Base-by-base conservation (phyloP, 2,113 vertebrate genomes). In the Cepphus grylle region DNA sequence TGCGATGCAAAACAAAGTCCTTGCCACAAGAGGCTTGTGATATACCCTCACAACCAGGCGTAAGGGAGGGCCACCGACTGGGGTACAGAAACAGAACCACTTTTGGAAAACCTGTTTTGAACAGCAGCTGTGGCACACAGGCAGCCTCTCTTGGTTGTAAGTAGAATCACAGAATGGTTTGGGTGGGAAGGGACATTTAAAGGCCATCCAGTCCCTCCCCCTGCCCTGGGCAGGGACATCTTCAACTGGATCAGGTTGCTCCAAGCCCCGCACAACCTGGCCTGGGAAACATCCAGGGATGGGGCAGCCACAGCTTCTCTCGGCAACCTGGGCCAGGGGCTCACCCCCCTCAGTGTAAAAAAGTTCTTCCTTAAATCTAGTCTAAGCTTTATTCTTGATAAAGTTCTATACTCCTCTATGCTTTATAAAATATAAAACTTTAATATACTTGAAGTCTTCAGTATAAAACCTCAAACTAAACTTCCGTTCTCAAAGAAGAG, bases 41-140 rank as follows among this genome's bases (percentile, higher is more conserved):
- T 0, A 3, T 6, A 1, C 45, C 1, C 47, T 17, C 11, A 7
- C 8, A 52, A 19, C 8, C 2, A 4, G 65, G 5, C 0, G 4
- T 3, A 7, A 13, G 22, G 6, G 59, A 7, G 0, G 1, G 34
- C 9, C 25, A 1, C 45, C 1, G 38, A 8, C 18, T 6, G 43
- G 4, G 3, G 38, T 1, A 2, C 12, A 6, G 36, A 8, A 29
- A 13, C 8, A 11, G 13, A 21, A 19, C 18, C 3, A 2, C n/a
- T 5, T 34, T 15, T 4, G 3, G 36, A 18, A 23, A 36, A 15
- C 17, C 36, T 4, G 23, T 13, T 42, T 27, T 6, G 22, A 16
- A 9, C 38, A 8, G 8, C 45, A 11, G 25, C 74, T 0, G 0
- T 0, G 43, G 43, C 9, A n/a, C 25, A 1, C 2, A 3, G 65